Evolutionary conservation across 1,140 invertebrate species (phyloP), one percentile per base, ranked within the genome.

Genomic region (Bombus vancouverensis): DNA sequence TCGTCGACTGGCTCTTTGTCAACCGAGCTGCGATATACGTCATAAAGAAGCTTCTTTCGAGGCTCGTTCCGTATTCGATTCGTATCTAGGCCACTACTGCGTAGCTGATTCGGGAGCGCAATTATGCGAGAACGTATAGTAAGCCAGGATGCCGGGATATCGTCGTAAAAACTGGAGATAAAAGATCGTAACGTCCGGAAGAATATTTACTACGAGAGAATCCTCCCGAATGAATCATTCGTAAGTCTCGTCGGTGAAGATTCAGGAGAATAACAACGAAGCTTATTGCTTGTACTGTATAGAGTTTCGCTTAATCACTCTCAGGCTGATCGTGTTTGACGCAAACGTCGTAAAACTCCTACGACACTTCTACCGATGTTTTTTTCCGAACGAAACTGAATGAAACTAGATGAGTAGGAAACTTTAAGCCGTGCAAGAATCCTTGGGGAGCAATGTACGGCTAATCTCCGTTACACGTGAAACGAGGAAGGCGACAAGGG

Each of bases 11-110:
- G 53, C 15, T 57, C 68, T 82, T 62, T 70, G 83, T 73, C 73
- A 76, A 37, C 32, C 25, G 62, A 85, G 59, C 71, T 34, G 65
- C 72, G 84, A 59, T 71, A 37, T 59, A 59, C 80, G 37, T 82
- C 84, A 44, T 76, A 82, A 76, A 86, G 84, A 25, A 81, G 47
- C 47, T 34, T 34, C 62, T 42, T 57, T 75, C 37, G 44, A 34
- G 57, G 70, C 59, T 83, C n/a, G 81, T 83, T 83, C 73, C 47
- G 18, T 57, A 70, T 70, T 83, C 73, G 81, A 83, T 77, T 66
- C 72, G 73, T 76, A 83, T 76, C 44, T 44, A 76, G 59, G 28
- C 44, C 73, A 28, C 59, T 2, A 28, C 28, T 32, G n/a, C 59
- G 32, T 34, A 53, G 59, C 32, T 32, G 34, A 34, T 83, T 76